A percentile compares a stretch with the other conserved stretches of the same genome.
These are phyloP conservation scores for Fabriciana adippe DNA, from an alignment of 2,888 invertebrate species.

Conservation along the genomic window DNA sequence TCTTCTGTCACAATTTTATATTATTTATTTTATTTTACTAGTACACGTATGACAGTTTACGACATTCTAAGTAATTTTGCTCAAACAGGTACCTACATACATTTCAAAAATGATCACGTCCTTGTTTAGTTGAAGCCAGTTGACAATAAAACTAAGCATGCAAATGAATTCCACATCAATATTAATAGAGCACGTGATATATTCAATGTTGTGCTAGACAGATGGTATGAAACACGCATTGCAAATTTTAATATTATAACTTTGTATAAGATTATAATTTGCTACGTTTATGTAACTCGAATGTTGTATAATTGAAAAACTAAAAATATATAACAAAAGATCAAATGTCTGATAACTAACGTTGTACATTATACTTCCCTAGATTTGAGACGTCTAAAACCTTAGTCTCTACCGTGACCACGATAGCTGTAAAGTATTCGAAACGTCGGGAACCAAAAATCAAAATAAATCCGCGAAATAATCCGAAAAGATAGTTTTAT, in stretches of 20 bases:
- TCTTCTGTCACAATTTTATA: too few species aligned
- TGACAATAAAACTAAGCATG: constrained; percentile 29
- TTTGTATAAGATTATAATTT: constrained; percentile 10
- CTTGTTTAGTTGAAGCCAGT: constrained; percentile 16
- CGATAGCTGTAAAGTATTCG: too few species aligned
- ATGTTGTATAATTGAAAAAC: neutral
- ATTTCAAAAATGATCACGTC: neutral
- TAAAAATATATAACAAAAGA: neutral
- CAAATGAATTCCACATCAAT: constrained; percentile 32
- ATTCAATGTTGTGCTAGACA: constrained; percentile 30
- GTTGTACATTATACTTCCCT: too few species aligned
- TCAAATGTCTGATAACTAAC: too few species aligned
- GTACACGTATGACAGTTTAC: too few species aligned
- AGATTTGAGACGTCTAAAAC: too few species aligned
- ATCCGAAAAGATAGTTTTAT: too few species aligned
- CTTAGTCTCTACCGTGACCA: too few species aligned
- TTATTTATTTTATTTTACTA: too few species aligned
- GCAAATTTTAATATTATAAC: constrained; percentile 22
- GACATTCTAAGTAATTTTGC: too few species aligned
- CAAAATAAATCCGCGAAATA: too few species aligned
- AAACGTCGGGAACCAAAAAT: too few species aligned
- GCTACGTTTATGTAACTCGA: neutral
- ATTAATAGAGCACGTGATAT: constrained; percentile 29
- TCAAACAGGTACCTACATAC: neutral
- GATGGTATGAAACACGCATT: constrained; percentile 20